These are phyloP conservation scores for Hipparchia sbordonii DNA, from an alignment of 2,888 invertebrate species.

Conservation along the genomic window DNA sequence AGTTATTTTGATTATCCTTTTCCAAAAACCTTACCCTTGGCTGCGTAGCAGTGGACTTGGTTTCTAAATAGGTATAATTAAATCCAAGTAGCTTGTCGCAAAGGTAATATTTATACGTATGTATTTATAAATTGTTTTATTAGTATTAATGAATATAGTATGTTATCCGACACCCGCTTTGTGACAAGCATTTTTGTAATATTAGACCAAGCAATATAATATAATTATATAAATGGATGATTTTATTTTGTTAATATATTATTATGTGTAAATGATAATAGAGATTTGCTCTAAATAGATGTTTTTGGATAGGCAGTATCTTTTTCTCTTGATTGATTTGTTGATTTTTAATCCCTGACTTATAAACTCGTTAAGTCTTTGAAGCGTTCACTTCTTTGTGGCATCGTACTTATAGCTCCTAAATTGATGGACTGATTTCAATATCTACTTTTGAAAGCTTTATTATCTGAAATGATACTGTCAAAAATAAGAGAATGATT, in stretches of 20 bases:
- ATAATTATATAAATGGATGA: conserved; percentile 52
- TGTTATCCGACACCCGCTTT: conserved; percentile 62
- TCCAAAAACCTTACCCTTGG: conserved; percentile 53
- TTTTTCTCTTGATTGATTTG: conserved; percentile 49
- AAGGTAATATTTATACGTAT: conserved; percentile 67
- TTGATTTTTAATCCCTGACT: conserved; percentile 27
- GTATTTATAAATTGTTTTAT: conserved; percentile 49
- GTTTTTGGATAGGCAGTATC: conserved; percentile 80
- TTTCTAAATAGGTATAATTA: conserved; percentile 75
- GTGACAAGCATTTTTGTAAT: conserved; percentile 64
- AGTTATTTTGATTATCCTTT: conserved; percentile 35
- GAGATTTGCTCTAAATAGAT: conserved; percentile 75
- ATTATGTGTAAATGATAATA: conserved; percentile 74
- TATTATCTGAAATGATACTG: background rate
- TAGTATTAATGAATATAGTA: conserved; percentile 48
- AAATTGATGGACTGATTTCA: background rate
- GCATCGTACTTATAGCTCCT: background rate
- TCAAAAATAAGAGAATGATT: background rate
- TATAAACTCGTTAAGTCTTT: no score
- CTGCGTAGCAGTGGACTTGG: conserved; percentile 82
- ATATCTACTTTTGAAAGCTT: conserved; percentile 22
- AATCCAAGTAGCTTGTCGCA: conserved; percentile 74
- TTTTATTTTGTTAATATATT: conserved; percentile 47
- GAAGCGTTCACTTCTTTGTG: background rate
- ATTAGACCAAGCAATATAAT: conserved; percentile 52